Evolutionary conservation across 2,113 vertebrate genomes (phyloP).

Genomic region (Abramis brama): DNA sequence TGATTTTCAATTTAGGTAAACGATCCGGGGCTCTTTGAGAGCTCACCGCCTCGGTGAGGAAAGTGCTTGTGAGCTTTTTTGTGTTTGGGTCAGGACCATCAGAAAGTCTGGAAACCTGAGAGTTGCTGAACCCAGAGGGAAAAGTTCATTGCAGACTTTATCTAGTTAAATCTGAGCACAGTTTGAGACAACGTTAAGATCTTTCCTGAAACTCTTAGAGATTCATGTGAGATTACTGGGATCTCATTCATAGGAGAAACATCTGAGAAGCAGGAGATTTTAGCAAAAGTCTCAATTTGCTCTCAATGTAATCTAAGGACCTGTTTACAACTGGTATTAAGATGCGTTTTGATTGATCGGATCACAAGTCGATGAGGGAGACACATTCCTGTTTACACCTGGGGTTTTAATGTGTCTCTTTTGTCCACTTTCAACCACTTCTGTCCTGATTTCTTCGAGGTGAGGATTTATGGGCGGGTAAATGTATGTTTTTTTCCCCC

Average conservation of each 20-base stretch:
- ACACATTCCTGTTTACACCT: no score
- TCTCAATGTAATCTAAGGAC: not conserved
- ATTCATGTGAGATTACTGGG: not conserved
- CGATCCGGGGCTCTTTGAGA: not conserved
- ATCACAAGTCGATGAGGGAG: no score
- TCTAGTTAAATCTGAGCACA: not conserved
- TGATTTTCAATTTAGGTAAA: constrained; percentile 42
- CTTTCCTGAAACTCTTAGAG: not conserved
- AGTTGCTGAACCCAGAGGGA: not conserved
- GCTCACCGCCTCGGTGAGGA: constrained; percentile 5
- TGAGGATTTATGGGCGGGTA: no score
- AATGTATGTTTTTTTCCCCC: no score
- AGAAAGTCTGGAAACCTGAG: not conserved
- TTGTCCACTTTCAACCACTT: no score
- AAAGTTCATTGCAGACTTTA: not conserved
- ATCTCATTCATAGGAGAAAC: not conserved
- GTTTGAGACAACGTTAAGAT: not conserved
- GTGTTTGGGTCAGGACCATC: not conserved
- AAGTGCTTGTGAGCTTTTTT: not conserved
- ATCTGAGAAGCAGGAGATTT: not conserved
- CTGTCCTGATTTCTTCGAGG: no score
- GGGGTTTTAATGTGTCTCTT: no score
- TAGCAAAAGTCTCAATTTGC: not conserved
- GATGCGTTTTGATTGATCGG: no score
- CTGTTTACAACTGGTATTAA: no score